These are phyloP conservation scores for Drosophila equinoxialis DNA, from an alignment of 1,140 invertebrate species.

Conservation along the genomic window DNA sequence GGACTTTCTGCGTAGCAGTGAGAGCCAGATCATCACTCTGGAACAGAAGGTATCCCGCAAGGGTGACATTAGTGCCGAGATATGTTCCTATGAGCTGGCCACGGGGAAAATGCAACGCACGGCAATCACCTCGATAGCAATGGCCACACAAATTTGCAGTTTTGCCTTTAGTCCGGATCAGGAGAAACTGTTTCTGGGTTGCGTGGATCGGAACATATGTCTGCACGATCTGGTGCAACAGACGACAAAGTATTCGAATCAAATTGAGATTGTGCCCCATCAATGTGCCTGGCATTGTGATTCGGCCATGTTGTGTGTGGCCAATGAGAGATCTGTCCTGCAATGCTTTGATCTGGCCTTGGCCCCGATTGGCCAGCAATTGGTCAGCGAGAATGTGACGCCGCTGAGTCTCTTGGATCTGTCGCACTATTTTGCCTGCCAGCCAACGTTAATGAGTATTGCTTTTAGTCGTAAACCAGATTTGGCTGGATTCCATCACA, in stretches of 20 bases:
- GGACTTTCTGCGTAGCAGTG: conserved; percentile 86
- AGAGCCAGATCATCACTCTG: conserved; percentile 88
- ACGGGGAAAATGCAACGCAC: conserved; percentile 88
- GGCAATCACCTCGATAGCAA: conserved; percentile 87
- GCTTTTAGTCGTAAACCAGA: conserved; percentile 85
- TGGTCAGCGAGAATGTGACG: conserved; percentile 87
- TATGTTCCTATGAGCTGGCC: conserved; percentile 88
- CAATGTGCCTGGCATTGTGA: conserved; percentile 89
- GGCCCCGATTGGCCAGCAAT: conserved; percentile 87
- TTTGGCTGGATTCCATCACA: conserved; percentile 82
- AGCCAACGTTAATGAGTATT: conserved; percentile 85
- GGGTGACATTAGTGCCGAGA: conserved; percentile 90
- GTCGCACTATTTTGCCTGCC: conserved; percentile 87
- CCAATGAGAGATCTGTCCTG: conserved; percentile 89
- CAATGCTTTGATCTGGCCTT: conserved; percentile 91
- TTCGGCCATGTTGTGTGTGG: conserved; percentile 87
- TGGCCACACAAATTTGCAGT: conserved; percentile 89
- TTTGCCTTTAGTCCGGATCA: conserved; percentile 87
- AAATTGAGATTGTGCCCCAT: conserved; percentile 87
- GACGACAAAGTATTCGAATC: conserved; percentile 85
- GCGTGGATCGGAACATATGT: conserved; percentile 90
- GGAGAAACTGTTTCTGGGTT: conserved; percentile 89
- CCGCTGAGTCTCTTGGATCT: conserved; percentile 87
- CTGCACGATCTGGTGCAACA: conserved; percentile 87
- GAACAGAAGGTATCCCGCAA: conserved; percentile 90